Conservation (phyloP, 2,797 vertebrate genomes). For the Buceros bicornis region DNA sequence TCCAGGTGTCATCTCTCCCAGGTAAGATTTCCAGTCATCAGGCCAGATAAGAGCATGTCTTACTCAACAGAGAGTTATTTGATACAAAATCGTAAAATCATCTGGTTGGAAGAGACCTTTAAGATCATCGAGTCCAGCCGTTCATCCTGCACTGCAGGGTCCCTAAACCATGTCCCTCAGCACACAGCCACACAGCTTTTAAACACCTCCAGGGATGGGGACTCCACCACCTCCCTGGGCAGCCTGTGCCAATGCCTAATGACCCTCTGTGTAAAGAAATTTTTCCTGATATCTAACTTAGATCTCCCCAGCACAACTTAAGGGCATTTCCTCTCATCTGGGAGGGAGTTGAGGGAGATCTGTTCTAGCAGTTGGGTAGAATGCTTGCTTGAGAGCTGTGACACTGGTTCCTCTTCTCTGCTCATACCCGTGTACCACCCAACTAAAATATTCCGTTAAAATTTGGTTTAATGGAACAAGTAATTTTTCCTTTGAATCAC, state of each 20-base stretch:
- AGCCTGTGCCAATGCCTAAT: too few relatives aligned
- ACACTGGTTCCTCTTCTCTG: neutral
- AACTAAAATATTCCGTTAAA: neutral
- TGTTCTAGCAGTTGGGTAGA: neutral
- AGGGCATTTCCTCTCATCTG: too few relatives aligned
- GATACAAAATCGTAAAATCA: neutral
- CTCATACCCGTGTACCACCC: neutral
- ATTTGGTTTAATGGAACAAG: neutral
- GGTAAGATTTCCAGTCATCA: neutral
- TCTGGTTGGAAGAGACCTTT: too few relatives aligned
- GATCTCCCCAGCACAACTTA: too few relatives aligned
- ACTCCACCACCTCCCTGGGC: too few relatives aligned
- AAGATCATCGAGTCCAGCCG: too few relatives aligned
- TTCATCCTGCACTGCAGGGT: too few relatives aligned
- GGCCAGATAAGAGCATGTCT: rapidly evolving
- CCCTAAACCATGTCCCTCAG: too few relatives aligned
- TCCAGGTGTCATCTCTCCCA: neutral
- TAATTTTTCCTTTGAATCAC: neutral
- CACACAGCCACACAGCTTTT: too few relatives aligned
- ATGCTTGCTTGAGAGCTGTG: neutral
- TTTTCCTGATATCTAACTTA: too few relatives aligned
- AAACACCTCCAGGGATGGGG: too few relatives aligned
- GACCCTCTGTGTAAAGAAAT: too few relatives aligned
- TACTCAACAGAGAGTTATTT: neutral
- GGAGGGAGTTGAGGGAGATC: neutral